Base-by-base conservation (phyloP, 2,888 invertebrate genomes). In the Drosophila recens region DNA sequence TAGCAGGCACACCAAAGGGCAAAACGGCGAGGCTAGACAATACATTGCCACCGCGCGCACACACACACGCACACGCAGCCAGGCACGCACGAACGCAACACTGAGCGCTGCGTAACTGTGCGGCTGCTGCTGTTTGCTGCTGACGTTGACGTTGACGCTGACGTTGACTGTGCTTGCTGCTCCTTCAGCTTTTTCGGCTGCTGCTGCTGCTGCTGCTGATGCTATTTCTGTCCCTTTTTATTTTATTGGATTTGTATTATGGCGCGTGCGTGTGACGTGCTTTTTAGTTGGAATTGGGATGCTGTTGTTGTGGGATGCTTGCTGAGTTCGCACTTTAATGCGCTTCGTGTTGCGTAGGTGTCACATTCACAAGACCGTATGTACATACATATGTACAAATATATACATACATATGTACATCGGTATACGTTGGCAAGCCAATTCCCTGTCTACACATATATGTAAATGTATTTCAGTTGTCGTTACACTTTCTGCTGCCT, bases 1-100 rank as follows among this genome's bases (percentile, higher is more conserved):
- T 64, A 89, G 65, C 64, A 87, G 65, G 72, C 83, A 90, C 81
- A 90, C 84, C 75, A 88, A 82, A 74, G 90, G 73, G 79, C 90
- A 82, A 75, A 90, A 81, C 75, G 84, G 80, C 73, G 88, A 86
- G 80, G 87, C 77, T 75, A 77, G 68, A 77, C 76, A 82, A 88
- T 85, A 85, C 84, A 85, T 88, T 89, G 87, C 82, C 87, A 72
- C 54, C 64, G 67, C 65, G 57, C 71, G 66, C 66, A 27, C 46
- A 48, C 58, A 48, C 59, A 56, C 65, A 53, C 73, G 23, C 23
- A 23, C 23, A 23, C 49, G 59, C 59, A 61, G 27, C 46, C 57
- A 64, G 57, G 59, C 71, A 75, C 62, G 46, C 76, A 65, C 76
- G 72, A 63, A 71, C 77, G 61, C 64, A 74, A 68, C 61, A 58